Base-by-base conservation (phyloP, 2,888 invertebrate genomes). In the Drosophila demipolita region DNA sequence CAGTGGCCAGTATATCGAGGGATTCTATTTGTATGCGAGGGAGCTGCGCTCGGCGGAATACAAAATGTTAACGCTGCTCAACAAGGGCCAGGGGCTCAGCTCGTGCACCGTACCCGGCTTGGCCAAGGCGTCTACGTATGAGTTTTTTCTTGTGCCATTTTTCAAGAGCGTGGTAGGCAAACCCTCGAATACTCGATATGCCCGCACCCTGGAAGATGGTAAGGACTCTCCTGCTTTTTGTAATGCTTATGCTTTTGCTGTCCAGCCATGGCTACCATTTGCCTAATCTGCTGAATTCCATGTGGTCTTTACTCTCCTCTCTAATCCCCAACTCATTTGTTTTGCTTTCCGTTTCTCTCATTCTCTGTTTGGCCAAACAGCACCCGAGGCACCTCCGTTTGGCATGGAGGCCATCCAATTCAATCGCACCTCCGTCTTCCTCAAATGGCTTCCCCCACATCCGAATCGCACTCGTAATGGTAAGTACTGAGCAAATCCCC, bases 101-200 rank as follows among this genome's bases (percentile, higher is more conserved):
- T 96, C 96, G 64, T 96, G 96, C 92, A 95, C 96, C 88, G 96
- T 97, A 87, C 96, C 96, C 73, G 96, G 96, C 83, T 94, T 98
- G 91, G 94, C 95, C 78, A 97, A 97, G 93, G 97, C 96, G 93
- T 96, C 97, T 74, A 95, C 95, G 92, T 98, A 98, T 93, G 97
- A 98, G 94, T 97, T 98, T 94, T 97, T 98, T 94, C 95, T 99
- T 83, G 95, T 97, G 91, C 98, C 98, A 75, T 98, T 97, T 94
- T 97, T 96, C 93, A 96, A 96, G 93, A 96, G 95, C 91, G 95
- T 98, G 82, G 97, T 98, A 93, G 98, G 98, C 73, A 96, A 96
- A 88, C 97, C 97, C 45, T 97, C 97, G 63, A 98, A 98, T 94
- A 96, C 96, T 42, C 95, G 95, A 92, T 95, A 95, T 75, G 96